Base-by-base conservation (phyloP, 2,113 vertebrate genomes). In the Leucosticte australis region DNA sequence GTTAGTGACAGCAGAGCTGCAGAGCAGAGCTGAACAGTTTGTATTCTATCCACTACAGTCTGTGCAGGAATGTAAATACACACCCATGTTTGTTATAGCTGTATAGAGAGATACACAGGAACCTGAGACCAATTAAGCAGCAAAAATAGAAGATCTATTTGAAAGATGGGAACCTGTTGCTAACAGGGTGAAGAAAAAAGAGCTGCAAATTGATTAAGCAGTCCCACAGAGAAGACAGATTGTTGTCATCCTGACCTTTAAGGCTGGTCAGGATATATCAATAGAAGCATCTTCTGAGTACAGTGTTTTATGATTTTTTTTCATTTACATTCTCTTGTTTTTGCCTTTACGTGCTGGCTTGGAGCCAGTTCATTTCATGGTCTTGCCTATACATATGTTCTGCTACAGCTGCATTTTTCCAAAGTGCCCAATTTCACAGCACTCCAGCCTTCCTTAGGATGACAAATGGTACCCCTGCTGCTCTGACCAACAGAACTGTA, bases 331-430 rank as follows among this genome's bases (percentile, higher is more conserved):
- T 96, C 75, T 95, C 76, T 89, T 91, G 64, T 73, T 92, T 87
- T 88, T 57, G 56, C 83, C 42, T 80, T 94, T 94, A 79, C 11
- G 0, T 83, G 6, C 65, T 96, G 96, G 95, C 90, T 90, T 76
- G 41, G 27, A 90, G 95, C 94, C 95, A 97, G 92, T 96, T 95
- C 90, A 95, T 96, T 97, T 97, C 95, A 96, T 96, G 90, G 84
- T 88, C 90, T 92, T 97, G 86, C 68, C 69, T 95, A 88, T 97
- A 96, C 76, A 82, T 96, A 92, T 94, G 93, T 92, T 97, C 81
- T 97, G 94, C 95, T 96, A 92, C 84, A 83, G 78, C 65, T 88
- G 96, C 95, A 92, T 95, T 97, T 97, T 97, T 96, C 93, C 90
- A 64, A 94, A 95, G 88, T 93, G 94, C 88, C 89, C 90, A 96